A percentile compares a stretch with the other conserved stretches of the same genome.
Evolutionary conservation across 2,888 invertebrate genomes (phyloP).

Genomic region (Drosophila pegasa): DNA sequence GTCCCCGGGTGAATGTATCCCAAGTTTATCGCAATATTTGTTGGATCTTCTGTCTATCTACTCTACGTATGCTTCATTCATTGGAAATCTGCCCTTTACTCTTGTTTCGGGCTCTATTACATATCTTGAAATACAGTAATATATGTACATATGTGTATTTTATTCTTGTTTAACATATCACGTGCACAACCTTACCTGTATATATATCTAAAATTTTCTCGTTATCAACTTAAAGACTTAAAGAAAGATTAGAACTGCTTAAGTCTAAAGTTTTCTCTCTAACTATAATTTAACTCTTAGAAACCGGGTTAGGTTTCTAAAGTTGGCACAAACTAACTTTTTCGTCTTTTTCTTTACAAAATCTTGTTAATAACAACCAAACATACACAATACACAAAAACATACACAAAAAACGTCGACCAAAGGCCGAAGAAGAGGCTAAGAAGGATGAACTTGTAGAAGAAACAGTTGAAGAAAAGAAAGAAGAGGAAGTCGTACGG

Average conservation of each 20-base stretch:
- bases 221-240: not conserved
- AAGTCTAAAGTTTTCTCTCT: not conserved
- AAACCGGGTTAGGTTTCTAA: not conserved
- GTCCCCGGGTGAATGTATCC: not conserved
- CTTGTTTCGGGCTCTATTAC: not conserved
- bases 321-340: slow-evolving; percentile 28
- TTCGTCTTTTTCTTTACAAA: slow-evolving; percentile 15
- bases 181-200: not conserved
- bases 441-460: slow-evolving; percentile 45
- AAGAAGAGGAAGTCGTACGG: slow-evolving; percentile 6
- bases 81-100: not conserved
- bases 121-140: not conserved
- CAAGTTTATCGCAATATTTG: not conserved
- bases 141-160: not conserved
- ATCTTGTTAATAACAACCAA: slow-evolving; percentile 35
- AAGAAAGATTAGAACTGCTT: not conserved
- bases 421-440: slow-evolving; percentile 43
- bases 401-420: not conserved
- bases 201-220: not conserved
- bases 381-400: slow-evolving; percentile 20
- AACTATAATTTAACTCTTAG: not conserved
- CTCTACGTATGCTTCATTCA: slow-evolving; percentile 1
- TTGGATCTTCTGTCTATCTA: not conserved
- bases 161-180: not conserved
- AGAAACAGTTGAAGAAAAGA: not conserved